A percentile compares a stretch with the other conserved stretches of the same genome.
Conservation (phyloP, 2,797 vertebrate genomes). For the Galagoides demidoff region DNA sequence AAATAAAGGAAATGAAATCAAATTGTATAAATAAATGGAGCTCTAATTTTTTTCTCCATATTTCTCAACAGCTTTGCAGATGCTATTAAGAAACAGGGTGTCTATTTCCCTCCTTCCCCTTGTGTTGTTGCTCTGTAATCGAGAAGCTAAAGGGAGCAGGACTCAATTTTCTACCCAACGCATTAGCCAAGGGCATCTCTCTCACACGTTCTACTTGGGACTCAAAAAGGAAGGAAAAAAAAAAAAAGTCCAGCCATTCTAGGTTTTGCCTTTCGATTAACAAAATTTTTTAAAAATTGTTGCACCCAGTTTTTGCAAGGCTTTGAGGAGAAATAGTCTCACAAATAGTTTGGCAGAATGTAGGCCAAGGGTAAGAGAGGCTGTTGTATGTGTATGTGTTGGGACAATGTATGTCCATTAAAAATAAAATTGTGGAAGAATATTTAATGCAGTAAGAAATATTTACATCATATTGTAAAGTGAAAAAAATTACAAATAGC, state of each 20-base stretch:
- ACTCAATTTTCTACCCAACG: background rate
- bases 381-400: background rate
- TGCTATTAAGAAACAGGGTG: constrained; percentile 31
- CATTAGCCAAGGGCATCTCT: background rate
- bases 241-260: background rate
- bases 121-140: background rate
- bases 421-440: background rate
- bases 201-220: background rate
- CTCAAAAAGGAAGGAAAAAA: constrained; percentile 3
- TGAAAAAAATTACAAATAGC: constrained; percentile 23
- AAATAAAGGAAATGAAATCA: constrained; percentile 50
- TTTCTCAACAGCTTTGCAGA: constrained; percentile 13
- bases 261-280: background rate
- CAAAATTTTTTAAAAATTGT: background rate
- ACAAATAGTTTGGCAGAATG: background rate
- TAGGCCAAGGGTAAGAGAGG: background rate
- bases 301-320: background rate
- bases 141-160: background rate
- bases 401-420: background rate
- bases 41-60: background rate
- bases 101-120: background rate
- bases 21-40: constrained; percentile 29
- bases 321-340: constrained; percentile 8
- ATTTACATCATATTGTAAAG: background rate
- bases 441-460: constrained; percentile 6